Percentiles rank a stretch among this genome's conserved stretches.
Conservation (phyloP, 2,797 vertebrate species). For the Rousettus madagascariensis region DNA sequence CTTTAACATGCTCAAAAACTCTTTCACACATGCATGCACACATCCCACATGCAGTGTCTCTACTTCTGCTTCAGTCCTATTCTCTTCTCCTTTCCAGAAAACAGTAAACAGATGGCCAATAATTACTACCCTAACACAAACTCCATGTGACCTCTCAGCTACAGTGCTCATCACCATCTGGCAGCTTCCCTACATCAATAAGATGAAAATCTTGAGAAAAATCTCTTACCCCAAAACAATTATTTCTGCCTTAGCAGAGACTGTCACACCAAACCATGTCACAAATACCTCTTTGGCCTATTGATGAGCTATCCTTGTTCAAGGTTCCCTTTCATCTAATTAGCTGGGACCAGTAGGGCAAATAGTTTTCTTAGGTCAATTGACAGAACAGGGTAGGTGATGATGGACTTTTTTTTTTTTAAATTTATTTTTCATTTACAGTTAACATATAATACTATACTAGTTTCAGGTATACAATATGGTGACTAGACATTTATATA, state of each 20-base stretch:
- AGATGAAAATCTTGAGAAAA: neutral
- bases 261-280: neutral
- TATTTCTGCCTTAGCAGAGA: neutral
- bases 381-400: neutral
- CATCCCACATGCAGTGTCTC: neutral
- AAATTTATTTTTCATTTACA: neutral
- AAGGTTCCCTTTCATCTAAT: neutral
- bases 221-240: neutral
- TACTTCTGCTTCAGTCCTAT: neutral
- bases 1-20: neutral
- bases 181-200: neutral
- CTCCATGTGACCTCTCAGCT: neutral
- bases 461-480: neutral
- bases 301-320: neutral
- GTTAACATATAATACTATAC: neutral
- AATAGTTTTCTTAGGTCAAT: neutral
- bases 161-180: neutral
- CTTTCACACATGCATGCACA: neutral
- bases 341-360: neutral
- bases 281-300: slow-evolving; percentile 6
- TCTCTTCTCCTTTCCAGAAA: neutral
- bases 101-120: neutral
- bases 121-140: neutral
- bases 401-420: neutral
- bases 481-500: neutral